Evolutionary conservation across 2,888 invertebrate species (phyloP), one percentile per base, ranked within the genome.

Genomic region (Dusona sp.): DNA sequence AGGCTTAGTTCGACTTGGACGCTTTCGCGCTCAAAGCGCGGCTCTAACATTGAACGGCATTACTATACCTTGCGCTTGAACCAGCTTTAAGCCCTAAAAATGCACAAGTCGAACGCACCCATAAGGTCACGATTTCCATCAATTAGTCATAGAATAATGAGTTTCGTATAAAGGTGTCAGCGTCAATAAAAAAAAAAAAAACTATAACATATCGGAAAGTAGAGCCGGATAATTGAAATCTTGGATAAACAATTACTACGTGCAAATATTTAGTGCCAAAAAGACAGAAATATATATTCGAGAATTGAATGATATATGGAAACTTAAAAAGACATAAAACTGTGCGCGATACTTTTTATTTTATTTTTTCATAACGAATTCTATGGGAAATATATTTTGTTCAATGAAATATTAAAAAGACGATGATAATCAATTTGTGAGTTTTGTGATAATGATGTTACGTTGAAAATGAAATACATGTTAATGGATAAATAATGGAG

Each of bases 181-280:
- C n/a, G 51, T 61, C 6, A 84, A 65, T 72, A 54, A 70, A 29
- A 29, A 38, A 81, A 70, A 4, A 3, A n/a, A 57, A 48, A 38
- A 65, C 42, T 54, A 81, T 61, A 19, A 64, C 45, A 36, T 22
- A 54, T 48, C 54, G 42, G 4, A 19, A 36, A 25, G 7, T 36
- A 11, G 19, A 74, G 57, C 42, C 29, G 16, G 16, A 54, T 72
- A 42, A 64, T 48, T 25, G 48, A 68, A 70, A 81, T 73, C 8
- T 77, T 38, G 51, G 65, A 74, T 67, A 54, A 68, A 78, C 25
- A 51, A 42, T 67, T 57, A 51, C 22, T 36, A 7, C 83, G 81
- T 83, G 83, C 83, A 74, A 83, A 48, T 72, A 75, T 54, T 16
- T 2, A 73, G 80, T 83, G 83, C 70, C 70, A 57, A 75, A 80